Evolutionary conservation across 2,113 vertebrate genomes (phyloP).

Genomic region (Trogon melanurus): DNA sequence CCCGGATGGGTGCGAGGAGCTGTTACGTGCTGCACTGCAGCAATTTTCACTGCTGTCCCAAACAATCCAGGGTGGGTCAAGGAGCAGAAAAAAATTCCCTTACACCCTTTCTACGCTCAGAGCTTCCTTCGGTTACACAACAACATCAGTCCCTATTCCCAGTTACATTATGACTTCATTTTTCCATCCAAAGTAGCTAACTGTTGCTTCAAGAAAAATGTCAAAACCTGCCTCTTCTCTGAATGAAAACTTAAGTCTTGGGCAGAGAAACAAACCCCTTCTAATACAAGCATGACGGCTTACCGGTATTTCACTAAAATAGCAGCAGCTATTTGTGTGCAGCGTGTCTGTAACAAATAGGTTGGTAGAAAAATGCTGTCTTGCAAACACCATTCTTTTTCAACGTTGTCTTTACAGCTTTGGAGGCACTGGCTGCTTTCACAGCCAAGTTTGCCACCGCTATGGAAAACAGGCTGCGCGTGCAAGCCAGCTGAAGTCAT

Average conservation of each 20-base stretch:
- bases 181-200: constrained; percentile 45
- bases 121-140: not conserved
- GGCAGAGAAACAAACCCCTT: constrained; percentile 10
- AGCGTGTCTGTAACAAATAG: constrained; percentile 2
- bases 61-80: not conserved
- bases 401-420: constrained; percentile 37
- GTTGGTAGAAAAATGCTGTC: not conserved
- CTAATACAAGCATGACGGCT: not conserved
- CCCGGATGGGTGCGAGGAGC: not conserved
- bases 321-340: constrained; percentile 27
- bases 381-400: constrained; percentile 56
- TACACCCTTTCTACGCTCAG: not conserved
- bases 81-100: not conserved
- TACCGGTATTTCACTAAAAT: constrained; percentile 16
- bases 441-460: constrained; percentile 77
- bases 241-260: not conserved
- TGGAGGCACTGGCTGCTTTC: constrained; percentile 67
- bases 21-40: not conserved
- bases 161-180: constrained; percentile 11
- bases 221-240: not conserved
- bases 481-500: constrained; percentile 73
- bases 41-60: not conserved
- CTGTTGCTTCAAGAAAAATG: constrained; percentile 13
- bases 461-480: constrained; percentile 64
- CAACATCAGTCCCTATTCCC: not conserved